Conservation (phyloP, 2,888 invertebrate genomes). For the Sinohyriopsis cumingii region DNA sequence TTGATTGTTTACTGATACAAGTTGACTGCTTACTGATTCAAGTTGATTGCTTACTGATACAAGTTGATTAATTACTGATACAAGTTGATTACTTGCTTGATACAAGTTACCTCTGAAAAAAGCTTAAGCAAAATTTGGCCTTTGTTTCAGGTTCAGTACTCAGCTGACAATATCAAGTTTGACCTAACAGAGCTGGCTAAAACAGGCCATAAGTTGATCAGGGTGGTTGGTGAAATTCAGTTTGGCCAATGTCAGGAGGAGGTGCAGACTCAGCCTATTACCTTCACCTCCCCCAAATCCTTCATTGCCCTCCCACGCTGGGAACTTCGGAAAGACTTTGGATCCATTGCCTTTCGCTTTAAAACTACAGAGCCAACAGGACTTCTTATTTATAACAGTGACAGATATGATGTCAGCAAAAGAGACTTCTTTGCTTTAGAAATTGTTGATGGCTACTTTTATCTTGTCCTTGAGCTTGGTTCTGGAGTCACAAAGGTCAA, state of each 20-base stretch:
- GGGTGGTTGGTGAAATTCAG: slow-evolving; percentile 87
- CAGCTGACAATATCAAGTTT: slow-evolving; percentile 88
- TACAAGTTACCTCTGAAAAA: no score
- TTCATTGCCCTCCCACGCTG: slow-evolving; percentile 82
- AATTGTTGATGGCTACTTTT: slow-evolving; percentile 93
- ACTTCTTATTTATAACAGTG: slow-evolving; percentile 92
- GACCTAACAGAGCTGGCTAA: slow-evolving; percentile 91
- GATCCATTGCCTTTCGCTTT: slow-evolving; percentile 93
- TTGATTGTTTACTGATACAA: no score
- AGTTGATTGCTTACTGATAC: no score
- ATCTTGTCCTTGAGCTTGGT: slow-evolving; percentile 92
- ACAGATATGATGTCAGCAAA: slow-evolving; percentile 66
- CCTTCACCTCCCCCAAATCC: slow-evolving; percentile 92
- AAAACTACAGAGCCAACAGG: slow-evolving; percentile 96
- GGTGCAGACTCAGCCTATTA: slow-evolving; percentile 82
- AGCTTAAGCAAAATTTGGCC: not conserved
- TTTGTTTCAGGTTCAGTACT: slow-evolving; percentile 86
- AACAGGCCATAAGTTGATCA: slow-evolving; percentile 85
- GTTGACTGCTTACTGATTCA: no score
- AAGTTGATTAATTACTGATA: no score
- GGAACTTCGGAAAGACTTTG: slow-evolving; percentile 86
- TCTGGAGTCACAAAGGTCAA: slow-evolving; percentile 84
- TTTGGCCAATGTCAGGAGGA: slow-evolving; percentile 67
- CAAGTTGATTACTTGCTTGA: no score
- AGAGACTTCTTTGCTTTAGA: slow-evolving; percentile 94